These are phyloP conservation scores for Epistrophe grossulariae DNA, from an alignment of 2,888 invertebrate species.

Conservation along the genomic window DNA sequence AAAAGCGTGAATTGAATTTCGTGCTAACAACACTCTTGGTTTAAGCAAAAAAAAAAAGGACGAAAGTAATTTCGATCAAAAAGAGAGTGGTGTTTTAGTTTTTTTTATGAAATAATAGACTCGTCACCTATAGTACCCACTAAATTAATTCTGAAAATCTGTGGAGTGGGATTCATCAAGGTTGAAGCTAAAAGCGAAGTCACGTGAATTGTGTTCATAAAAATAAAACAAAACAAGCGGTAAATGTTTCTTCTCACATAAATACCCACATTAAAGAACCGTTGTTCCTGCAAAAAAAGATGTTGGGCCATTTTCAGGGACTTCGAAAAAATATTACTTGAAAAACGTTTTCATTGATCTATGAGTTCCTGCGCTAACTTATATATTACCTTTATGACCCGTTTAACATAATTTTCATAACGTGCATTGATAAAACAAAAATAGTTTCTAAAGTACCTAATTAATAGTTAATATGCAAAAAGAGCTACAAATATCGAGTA, in stretches of 20 bases:
- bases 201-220: conserved; percentile 5
- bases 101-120: conserved; percentile 45
- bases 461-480: no score
- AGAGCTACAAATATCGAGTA: no score
- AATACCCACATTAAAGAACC: background rate
- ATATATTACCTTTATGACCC: no score
- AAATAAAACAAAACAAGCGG: background rate
- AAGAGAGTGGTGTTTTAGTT: conserved; percentile 15
- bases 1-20: conserved; percentile 52
- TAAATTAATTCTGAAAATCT: background rate
- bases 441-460: no score
- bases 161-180: conserved; percentile 21
- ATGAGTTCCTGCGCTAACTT: no score
- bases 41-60: conserved; percentile 12
- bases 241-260: background rate
- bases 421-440: background rate
- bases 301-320: background rate
- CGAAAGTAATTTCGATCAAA: conserved; percentile 29
- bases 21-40: conserved; percentile 49
- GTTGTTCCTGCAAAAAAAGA: background rate
- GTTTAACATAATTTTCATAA: background rate
- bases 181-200: conserved; percentile 3
- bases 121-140: conserved; percentile 29
- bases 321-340: background rate
- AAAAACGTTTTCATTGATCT: background rate